Base-by-base conservation (phyloP, 2,888 invertebrate species). In the Drosophila atroscutellata region DNA sequence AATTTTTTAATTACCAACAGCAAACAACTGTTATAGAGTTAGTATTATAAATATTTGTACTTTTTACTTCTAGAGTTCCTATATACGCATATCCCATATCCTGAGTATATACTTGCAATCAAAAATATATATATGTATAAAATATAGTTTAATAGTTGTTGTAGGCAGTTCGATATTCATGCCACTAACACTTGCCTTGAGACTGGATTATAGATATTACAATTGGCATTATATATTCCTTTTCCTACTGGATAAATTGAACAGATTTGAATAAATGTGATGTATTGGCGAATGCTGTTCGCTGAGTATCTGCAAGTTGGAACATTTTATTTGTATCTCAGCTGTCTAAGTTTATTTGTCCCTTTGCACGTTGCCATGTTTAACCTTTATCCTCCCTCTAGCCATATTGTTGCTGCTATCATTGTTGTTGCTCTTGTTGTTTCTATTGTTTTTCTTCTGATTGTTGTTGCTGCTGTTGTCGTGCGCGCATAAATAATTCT, bases 401-500 rank as follows among this genome's bases (percentile, higher is more conserved):
- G 82, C 80, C 81, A 85, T 83, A 78, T 86, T 86, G 89, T 77
- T 72, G 67, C 71, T 73, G 76, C 50, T 71, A 39, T 57, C 60
- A 59, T 70, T 62, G 61, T 54, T 71, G 65, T 75, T 84, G 30
- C 9, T 30, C 37, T 30, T 30, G 42, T 59, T 60, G 39, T 30
- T 51, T 57, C 54, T 61, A 45, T 58, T 66, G 63, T 61, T 76
- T 67, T 55, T 66, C 47, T 51, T 64, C 15, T 78, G 65, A 30
- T 66, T 63, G 54, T 64, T 68, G 20, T 54, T 72, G 59, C 54
- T 74, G 56, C 68, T 79, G 77, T 69, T 72, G 64, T 81, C 58
- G 72, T 75, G 56, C 50, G 72, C 56, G 69, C 80, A 84, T 85
- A 83, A 88, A 89, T 88, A 83, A 84, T 86, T 80, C 78, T 70